A percentile compares a stretch with the other conserved stretches of the same genome.
Conservation (phyloP, 2,797 vertebrate genomes). For the Scomberomorus guttatus region DNA sequence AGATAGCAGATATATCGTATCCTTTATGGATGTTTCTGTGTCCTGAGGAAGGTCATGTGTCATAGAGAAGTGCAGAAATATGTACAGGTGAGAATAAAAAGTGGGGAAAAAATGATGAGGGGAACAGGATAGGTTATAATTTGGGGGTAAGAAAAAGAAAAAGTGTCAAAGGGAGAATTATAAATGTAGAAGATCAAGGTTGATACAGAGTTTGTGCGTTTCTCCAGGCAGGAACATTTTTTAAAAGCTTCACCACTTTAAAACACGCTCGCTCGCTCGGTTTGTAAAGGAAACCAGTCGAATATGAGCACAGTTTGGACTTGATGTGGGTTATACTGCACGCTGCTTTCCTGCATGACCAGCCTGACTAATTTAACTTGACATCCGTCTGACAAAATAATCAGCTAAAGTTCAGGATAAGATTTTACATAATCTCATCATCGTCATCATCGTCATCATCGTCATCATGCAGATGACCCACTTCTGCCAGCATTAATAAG, state of each 20-base stretch:
- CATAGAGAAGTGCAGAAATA: neutral
- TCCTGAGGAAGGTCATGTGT: neutral
- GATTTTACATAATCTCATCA: neutral
- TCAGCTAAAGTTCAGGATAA: neutral
- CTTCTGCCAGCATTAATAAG: neutral
- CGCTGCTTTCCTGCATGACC: too few species aligned
- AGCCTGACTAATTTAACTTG: neutral
- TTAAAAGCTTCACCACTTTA: too few species aligned
- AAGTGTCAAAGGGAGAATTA: neutral
- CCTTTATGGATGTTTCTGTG: neutral
- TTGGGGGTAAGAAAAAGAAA: neutral
- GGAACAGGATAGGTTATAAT: too few species aligned
- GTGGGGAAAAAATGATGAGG: neutral
- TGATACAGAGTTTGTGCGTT: neutral
- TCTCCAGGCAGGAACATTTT: too few species aligned
- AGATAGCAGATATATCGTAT: neutral
- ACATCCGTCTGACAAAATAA: neutral
- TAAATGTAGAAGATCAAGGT: neutral
- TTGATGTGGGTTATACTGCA: too few species aligned
- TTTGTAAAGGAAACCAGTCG: too few species aligned
- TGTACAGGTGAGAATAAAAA: neutral
- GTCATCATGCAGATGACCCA: conserved; percentile 3
- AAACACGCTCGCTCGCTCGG: too few species aligned
- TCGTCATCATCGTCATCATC: too few species aligned
- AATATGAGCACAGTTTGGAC: too few species aligned